Evolutionary conservation across 2,888 invertebrate genomes (phyloP), one percentile per base, ranked within the genome.

Genomic region (Chelonus formosanus): DNA sequence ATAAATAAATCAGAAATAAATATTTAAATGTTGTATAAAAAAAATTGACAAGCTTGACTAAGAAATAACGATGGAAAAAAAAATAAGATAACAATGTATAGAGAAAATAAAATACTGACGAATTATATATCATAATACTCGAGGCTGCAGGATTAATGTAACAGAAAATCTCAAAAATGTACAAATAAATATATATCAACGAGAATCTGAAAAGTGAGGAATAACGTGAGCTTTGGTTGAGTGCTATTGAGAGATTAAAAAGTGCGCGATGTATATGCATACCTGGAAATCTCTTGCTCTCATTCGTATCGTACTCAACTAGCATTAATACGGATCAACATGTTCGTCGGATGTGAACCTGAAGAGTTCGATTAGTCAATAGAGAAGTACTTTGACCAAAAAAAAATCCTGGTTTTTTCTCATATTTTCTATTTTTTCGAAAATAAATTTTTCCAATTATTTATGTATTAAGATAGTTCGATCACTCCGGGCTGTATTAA

Each of bases 101-200:
- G n/a, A 43, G 50, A 4, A 47, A 36, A 47, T 8, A 7, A n/a
- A 64, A 64, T 53, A 56, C 50, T 32, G 32, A 48, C 50, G 43
- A 63, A 45, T 55, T 32, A 32, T 43, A 55, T 4, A 20, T n/a
- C 7, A 43, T 43, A 58, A 34, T 60, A 35, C 10, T 5, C 40
- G 6, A 40, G 20, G 20, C 20, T 20, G 48, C 36, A 35, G 57
- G 61, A 63, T 65, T 69, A 67, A 57, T 55, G 53, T 48, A 44
- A 74, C 74, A 74, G 76, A 76, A 77, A 78, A 78, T 80, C 74
- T 76, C 75, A 71, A 75, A 80, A 80, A 79, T 79, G 79, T 80
- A 34, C 34, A 55, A 43, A 56, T 31, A 56, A 32, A 57, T 32
- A 8, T 53, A 32, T 48, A 48, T 54, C 36, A 44, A 43, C 47